phyloP scores from a whole-genome alignment of 2,113 vertebrate species.

The Dasyornis broadbenti region DNA sequence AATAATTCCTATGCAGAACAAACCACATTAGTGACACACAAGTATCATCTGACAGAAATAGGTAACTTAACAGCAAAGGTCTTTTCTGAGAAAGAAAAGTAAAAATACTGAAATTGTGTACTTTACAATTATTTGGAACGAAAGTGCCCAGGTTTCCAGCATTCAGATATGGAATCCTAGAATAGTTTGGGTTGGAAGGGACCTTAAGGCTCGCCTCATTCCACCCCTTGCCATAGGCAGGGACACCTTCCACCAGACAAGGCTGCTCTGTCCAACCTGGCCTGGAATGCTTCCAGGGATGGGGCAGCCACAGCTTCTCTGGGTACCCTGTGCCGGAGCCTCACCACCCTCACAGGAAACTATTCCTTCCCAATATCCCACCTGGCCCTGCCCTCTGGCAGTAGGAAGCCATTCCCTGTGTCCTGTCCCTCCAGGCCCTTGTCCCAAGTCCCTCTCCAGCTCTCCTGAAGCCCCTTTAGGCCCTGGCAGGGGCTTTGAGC shows the following conservation, averaged over 20 bases:
- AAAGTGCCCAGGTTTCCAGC: not conserved
- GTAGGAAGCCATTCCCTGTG: fast-evolving
- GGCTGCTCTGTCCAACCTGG: not conserved
- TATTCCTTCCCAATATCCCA: not conserved
- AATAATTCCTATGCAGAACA: not conserved
- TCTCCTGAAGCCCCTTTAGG: not conserved
- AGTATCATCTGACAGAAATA: not conserved
- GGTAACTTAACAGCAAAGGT: not conserved
- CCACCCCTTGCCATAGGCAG: not conserved
- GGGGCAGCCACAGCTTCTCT: not conserved
- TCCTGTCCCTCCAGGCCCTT: not conserved
- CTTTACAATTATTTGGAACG: not conserved
- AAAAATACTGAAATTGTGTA: not conserved
- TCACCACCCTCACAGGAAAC: fast-evolving
- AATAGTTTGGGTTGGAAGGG: not conserved
- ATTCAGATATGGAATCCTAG: not conserved
- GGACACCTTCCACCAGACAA: not conserved
- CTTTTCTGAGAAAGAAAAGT: not conserved
- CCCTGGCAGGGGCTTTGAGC: fast-evolving
- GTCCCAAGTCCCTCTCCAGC: not conserved
- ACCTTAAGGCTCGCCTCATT: not conserved
- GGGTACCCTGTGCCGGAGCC: not conserved
- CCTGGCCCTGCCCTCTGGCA: not conserved
- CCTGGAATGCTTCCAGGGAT: not conserved
- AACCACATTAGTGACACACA: not conserved